Evolutionary conservation across 2,888 invertebrate genomes (phyloP), one percentile per base, ranked within the genome.

Genomic region (Drosophila ezoana): DNA sequence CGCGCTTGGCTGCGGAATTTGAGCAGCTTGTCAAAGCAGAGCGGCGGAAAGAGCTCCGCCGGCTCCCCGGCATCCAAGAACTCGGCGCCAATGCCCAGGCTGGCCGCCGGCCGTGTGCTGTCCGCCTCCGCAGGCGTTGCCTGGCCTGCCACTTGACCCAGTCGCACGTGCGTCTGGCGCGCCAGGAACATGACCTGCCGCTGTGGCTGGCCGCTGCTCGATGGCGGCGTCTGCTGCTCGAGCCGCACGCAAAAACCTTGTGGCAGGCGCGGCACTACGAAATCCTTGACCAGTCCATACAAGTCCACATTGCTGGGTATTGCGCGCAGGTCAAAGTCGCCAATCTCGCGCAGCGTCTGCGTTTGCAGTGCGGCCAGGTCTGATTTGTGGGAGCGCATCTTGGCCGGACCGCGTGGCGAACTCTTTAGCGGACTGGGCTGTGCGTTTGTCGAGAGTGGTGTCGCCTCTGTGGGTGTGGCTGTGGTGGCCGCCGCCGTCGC

Each of bases 191-290:
- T 79, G n/a, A 89, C 82, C 23, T 63, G 53, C 0, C 81, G 74
- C 37, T 78, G 64, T 0, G 57, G 32, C 10, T 40, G n/a, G 0
- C 65, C 52, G n/a, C 57, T 52, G 28, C 45, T 60, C 6, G 64
- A 49, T 5, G 58, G 65, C 1, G 79, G 85, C 6, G 85, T 79
- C 4, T 69, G 65, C 28, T 88, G 81, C 60, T 90, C 87, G 18
- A 91, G 61, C 0, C 88, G 89, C 43, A 92, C 87, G 41, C 84
- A 85, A 61, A 91, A 92, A 4, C 92, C 92, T 60, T 91, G 88
- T 2, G 92, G 92, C 61, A 92, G 58, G 2, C 92, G 89, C 1
- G 92, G 92, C 49, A 91, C 89, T 33, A 92, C 87, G 67, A 92
- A 91, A 47, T 92, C 90, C 76, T 88, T 89, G 41, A 92, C 81